Evolutionary conservation across 2,888 invertebrate genomes (phyloP), one percentile per base, ranked within the genome.

Genomic region (Meiosimyza platycephala): DNA sequence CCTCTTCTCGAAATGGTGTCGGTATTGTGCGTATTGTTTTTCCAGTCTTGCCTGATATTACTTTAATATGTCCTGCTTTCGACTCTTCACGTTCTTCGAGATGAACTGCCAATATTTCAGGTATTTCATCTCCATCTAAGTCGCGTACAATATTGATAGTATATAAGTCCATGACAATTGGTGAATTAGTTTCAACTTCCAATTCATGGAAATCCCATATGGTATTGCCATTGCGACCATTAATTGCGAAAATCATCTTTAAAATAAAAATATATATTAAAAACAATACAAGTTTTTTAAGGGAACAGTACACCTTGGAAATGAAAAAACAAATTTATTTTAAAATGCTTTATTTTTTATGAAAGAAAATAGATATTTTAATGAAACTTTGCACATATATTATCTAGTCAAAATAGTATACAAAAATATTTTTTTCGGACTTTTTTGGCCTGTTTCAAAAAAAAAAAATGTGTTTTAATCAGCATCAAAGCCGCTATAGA

Each of bases 11-110:
- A 77, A 91, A 90, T 0, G 93, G 93, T 50, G 93, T 91, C 52
- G 89, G 86, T 65, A 91, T 87, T 79, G 89, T 90, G 73, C 90
- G 89, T 59, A 94, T 85, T 73, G 92, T 89, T 77, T 89, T 87
- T 2, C 95, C 94, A 51, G 89, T 90, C 83, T 89, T 90, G 4
- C 94, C 94, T 66, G 93, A 93, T 75, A 95, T 88, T 5, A 95
- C 80, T 57, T 93, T 85, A 13, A 95, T 87, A 80, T 92, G 90
- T 1, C 93, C 94, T 11, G 89, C 87, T 72, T 90, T 88, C 13
- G 86, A 85, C 63, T 82, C 83, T 80, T 89, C 89, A 18, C 89
- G 88, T 80, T 90, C 89, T 72, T 89, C 87, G 0, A 91, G 89
- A 82, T 94, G 93, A 0, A 93, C 90, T 0, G 92, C 91, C 55